Conservation (phyloP, 2,113 vertebrate species). For the Burhinus bistriatus region DNA sequence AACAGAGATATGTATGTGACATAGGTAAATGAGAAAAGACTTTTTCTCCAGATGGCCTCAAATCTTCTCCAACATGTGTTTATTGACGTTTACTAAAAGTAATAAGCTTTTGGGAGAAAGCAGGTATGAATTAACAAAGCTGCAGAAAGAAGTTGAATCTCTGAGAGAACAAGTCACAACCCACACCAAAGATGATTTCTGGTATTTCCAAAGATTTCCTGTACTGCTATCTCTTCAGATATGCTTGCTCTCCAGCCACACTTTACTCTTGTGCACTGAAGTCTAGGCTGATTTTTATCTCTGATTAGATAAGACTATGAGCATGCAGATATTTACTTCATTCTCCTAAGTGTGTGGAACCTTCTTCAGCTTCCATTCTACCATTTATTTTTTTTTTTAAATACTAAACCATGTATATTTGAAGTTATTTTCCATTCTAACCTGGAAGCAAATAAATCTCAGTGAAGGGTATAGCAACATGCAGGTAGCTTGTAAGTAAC, state of each 20-base stretch:
- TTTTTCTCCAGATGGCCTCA: background rate
- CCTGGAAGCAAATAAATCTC: background rate
- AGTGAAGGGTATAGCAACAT: background rate
- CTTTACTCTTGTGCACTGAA: background rate
- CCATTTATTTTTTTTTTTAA: background rate
- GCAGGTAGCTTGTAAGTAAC: background rate
- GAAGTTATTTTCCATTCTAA: background rate
- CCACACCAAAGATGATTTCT: background rate
- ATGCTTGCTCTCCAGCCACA: background rate
- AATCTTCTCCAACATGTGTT: background rate
- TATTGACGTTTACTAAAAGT: background rate
- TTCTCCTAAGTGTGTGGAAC: background rate
- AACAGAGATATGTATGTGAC: background rate
- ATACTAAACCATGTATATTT: background rate
- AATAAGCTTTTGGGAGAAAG: background rate
- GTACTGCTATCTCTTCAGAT: background rate
- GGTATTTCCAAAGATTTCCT: background rate
- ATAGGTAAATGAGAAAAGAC: background rate
- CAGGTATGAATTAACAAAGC: background rate
- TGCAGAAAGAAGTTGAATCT: background rate
- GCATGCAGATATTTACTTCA: background rate
- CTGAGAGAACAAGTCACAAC: background rate
- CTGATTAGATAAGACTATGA: background rate
- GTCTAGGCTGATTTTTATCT: background rate
- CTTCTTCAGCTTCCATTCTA: background rate